Evolutionary conservation across 2,888 invertebrate species (phyloP), one percentile per base, ranked within the genome.

Genomic region (Dolichopus griseipennis): DNA sequence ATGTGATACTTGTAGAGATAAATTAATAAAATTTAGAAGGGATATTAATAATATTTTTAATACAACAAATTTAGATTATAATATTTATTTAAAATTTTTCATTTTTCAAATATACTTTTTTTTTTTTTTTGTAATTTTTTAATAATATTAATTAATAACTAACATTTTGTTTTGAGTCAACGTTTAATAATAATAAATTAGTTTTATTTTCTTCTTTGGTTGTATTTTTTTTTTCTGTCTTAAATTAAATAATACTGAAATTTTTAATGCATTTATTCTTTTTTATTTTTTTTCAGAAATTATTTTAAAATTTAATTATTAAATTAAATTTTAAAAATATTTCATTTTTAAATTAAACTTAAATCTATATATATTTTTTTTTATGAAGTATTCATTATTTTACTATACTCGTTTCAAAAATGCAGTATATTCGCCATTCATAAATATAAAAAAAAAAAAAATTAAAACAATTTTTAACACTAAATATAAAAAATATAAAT

Each of bases 41-140:
- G n/a, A n/a, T n/a, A n/a, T n/a, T n/a, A 27, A 27, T 27, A 27
- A 27, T 27, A n/a, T 27, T 2, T 27, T 27, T 27, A 4, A 10
- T 12, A 37, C 37, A 37, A 12, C 63, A 66, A 65, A 62, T 67
- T 68, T 66, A 64, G 68, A 20, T 20, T 68, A 65, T 68, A 61
- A 33, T 66, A 67, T 67, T 34, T 62, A 61, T 68, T 69, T 67
- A 69, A 67, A 68, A 69, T 66, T 66, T 70, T 65, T 33, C 63
- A 64, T 43, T 33, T 69, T 69, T 68, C 63, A 66, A 41, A 61
- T 66, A 66, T 61, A 67, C 66, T 67, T 64, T 9, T 62, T 67
- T 65, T 72, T 70, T 61, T 70, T 43, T 61, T 67, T 71, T 64
- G 68, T 37, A 8, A 18, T 4, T 18, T 52, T 41, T 41, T 41